These are phyloP conservation scores for Drosophila leontia DNA, from an alignment of 1,140 invertebrate genomes.

Conservation along the genomic window DNA sequence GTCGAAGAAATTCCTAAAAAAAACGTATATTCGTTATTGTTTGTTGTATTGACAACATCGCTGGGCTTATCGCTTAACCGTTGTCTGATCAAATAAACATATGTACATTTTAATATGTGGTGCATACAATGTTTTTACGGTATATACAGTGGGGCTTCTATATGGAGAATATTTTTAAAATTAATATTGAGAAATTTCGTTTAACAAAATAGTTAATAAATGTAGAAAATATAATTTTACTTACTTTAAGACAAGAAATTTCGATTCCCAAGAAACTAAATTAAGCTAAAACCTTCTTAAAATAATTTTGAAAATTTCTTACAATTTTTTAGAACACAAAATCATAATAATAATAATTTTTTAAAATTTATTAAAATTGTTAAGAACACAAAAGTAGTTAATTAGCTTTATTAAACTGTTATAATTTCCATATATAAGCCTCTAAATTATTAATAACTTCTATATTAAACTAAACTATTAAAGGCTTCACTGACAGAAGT, in stretches of 20 bases:
- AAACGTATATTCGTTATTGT: slow-evolving; percentile 41
- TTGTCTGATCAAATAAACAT: slow-evolving; percentile 56
- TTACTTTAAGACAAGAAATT: not conserved
- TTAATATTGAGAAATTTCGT: no score
- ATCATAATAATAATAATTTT: no score
- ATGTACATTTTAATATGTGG: slow-evolving; percentile 19
- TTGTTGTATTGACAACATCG: slow-evolving; percentile 68
- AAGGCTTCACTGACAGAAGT: not conserved
- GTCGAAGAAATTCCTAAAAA: slow-evolving; percentile 55
- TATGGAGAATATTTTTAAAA: not conserved
- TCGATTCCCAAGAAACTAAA: not conserved
- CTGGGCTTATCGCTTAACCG: slow-evolving; percentile 64
- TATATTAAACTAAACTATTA: no score
- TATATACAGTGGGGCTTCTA: not conserved
- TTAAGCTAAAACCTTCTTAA: not conserved
- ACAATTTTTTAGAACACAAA: no score
- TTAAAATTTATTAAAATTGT: no score
- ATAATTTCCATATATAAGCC: not conserved
- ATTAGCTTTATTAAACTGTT: not conserved
- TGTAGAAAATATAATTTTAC: not conserved
- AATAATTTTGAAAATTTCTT: no score
- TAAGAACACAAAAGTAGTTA: no score
- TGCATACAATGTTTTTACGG: not conserved
- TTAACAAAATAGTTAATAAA: no score
- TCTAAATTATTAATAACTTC: not conserved